Conservation (phyloP, 2,888 invertebrate species). For the Thelaira solivaga region DNA sequence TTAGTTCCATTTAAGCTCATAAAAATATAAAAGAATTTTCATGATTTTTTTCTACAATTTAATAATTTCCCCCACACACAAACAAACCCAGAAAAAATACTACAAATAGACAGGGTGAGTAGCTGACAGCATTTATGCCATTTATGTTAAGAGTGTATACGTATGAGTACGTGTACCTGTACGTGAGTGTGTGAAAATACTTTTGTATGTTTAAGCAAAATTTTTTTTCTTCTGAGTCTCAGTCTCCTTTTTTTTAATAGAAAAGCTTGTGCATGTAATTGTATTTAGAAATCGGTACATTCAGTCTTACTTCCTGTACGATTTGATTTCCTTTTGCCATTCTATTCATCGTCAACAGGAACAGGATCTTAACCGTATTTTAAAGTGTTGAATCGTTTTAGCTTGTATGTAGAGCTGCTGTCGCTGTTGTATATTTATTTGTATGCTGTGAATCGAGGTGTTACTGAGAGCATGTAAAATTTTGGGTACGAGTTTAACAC, state of each 20-base stretch:
- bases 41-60: slow-evolving; percentile 65
- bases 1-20: slow-evolving; percentile 67
- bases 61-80: slow-evolving; percentile 23
- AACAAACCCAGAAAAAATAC: neutral
- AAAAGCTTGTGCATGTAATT: slow-evolving; percentile 12
- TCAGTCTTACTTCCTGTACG: slow-evolving; percentile 60
- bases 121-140: neutral
- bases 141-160: neutral
- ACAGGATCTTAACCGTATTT: slow-evolving; percentile 53
- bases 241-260: neutral
- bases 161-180: neutral
- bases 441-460: slow-evolving; percentile 15
- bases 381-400: slow-evolving; percentile 55
- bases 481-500: slow-evolving; percentile 46
- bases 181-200: neutral
- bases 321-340: slow-evolving; percentile 60
- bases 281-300: slow-evolving; percentile 58
- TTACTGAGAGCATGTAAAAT: slow-evolving; percentile 33
- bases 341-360: slow-evolving; percentile 54
- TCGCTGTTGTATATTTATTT: slow-evolving; percentile 13
- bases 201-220: slow-evolving; percentile 29
- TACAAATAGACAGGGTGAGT: neutral
- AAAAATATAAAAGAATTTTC: slow-evolving; percentile 67
- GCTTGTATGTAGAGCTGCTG: slow-evolving; percentile 1
- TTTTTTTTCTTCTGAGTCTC: slow-evolving; percentile 1